Conservation (phyloP, 2,888 invertebrate genomes). For the Metopia argyrocephala region DNA sequence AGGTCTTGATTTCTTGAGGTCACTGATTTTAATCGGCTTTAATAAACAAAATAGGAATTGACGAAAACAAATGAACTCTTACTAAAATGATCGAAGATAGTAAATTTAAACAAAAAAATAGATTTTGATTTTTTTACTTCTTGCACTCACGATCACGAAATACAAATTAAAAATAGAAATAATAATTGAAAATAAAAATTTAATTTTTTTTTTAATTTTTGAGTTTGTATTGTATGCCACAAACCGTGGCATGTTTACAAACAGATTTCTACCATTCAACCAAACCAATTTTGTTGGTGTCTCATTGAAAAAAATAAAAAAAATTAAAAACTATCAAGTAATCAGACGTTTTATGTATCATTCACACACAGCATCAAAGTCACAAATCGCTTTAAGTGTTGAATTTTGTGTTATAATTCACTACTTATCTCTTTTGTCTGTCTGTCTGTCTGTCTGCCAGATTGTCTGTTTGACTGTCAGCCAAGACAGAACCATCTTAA, state of each 20-base stretch:
- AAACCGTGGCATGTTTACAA: slow-evolving; percentile 27
- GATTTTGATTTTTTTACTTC: slow-evolving; percentile 4
- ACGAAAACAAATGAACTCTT: too few species aligned
- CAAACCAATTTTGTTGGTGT: too few species aligned
- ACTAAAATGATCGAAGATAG: too few species aligned
- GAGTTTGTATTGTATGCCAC: too few species aligned
- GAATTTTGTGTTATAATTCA: slow-evolving; percentile 61
- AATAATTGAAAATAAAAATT: slow-evolving; percentile 39
- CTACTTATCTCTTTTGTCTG: too few species aligned
- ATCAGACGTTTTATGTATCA: slow-evolving; percentile 28
- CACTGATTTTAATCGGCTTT: too few species aligned
- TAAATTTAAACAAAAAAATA: slow-evolving; percentile 24
- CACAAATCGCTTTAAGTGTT: slow-evolving; percentile 52
- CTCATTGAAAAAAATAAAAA: background rate
- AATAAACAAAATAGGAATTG: too few species aligned
- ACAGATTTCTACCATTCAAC: background rate
- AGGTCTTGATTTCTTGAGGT: too few species aligned
- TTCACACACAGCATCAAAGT: slow-evolving; percentile 34
- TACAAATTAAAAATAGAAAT: background rate
- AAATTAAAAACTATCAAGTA: slow-evolving; percentile 8
- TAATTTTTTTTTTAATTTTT: too few species aligned
- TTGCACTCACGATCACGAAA: slow-evolving; percentile 22
- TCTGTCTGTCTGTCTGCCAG: too few species aligned
- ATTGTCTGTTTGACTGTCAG: slow-evolving; percentile 34
- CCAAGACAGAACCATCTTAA: slow-evolving; percentile 28